Base-by-base conservation (phyloP, 2,888 invertebrate species). In the Stratiomys singularior region DNA sequence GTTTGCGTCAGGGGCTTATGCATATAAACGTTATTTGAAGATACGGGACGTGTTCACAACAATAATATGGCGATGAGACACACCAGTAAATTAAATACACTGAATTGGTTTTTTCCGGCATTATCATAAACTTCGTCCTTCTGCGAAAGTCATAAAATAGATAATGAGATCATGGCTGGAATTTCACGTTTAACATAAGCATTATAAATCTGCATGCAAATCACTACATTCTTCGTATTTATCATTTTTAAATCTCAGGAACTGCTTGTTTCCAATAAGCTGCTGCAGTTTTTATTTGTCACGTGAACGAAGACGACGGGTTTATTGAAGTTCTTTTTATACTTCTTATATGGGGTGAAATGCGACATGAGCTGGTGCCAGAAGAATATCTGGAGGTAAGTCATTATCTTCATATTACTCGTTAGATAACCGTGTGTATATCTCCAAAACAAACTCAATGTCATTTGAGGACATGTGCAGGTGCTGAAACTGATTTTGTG, bases 81-180 rank as follows among this genome's bases (percentile, higher is more conserved):
- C 44, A 78, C 52, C 76, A 78, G 79, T 81, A 82, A 83, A 83
- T 86, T 86, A 85, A 86, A 84, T 84, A 82, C 84, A 84, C 84
- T 83, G 37, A 58, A 87, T 87, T 87, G 86, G 86, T 85, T 85
- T 86, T 86, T 87, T 87, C 87, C 87, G 87, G 87, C 78, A 80
- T 77, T 80, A 76, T 80, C 71, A 80, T 80, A 79, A 78, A 72
- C 76, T 46, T 60, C 72, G 78, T 80, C 80, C 80, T 80, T 79
- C 80, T 79, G 79, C 80, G 79, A 80, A 80, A 79, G 80, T 80
- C 80, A 80, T 77, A 79, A 79, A 79, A 79, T 71, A 76, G 74
- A 77, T 74, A 77, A 77, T 76, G 64, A 76, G 76, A 76, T 66
- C 77, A 67, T 77, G 76, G 78, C 58, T 72, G 78, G 74, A 37